Evolutionary conservation across 30 jellyfish, hydroid and myxozoan genomes (phyloP), one percentile per base, ranked within the genome.

Genomic region (Rhopilema esculentum): DNA sequence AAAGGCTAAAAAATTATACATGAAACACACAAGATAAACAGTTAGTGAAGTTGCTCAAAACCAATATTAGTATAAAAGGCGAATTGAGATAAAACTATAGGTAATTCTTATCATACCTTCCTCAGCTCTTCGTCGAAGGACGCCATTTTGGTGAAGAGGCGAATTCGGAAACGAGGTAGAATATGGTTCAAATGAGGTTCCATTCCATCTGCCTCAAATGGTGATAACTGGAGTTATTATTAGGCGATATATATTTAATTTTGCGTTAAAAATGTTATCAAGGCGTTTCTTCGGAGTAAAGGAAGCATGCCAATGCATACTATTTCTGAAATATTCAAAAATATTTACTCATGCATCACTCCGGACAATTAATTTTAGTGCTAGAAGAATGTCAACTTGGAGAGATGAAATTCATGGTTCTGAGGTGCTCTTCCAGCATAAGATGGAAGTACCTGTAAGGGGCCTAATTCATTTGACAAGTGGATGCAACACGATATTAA

Each of bases 41-140:
- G n/a, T n/a, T n/a, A n/a, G n/a, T n/a, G n/a, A n/a, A n/a, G n/a
- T n/a, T n/a, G n/a, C n/a, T n/a, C n/a, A n/a, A n/a, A n/a, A n/a
- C n/a, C n/a, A n/a, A n/a, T n/a, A n/a, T n/a, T n/a, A n/a, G n/a
- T n/a, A n/a, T n/a, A n/a, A n/a, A n/a, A n/a, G n/a, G n/a, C n/a
- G n/a, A n/a, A n/a, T n/a, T n/a, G n/a, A n/a, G n/a, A n/a, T n/a
- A n/a, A n/a, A n/a, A n/a, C n/a, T n/a, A n/a, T n/a, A n/a, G n/a
- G n/a, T n/a, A n/a, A n/a, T n/a, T n/a, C n/a, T 24, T 9, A 21
- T 8, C 72, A 23, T 66, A 85, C 94, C 94, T 85, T 92, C 62
- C 90, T 88, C 81, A 92, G 88, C 74, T 92, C 98, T 61, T 82
- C 95, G 74, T 92, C 96, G 80, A 92, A 92, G 20, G 92, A 79